These are phyloP conservation scores for Peromyscus maniculatus DNA, from an alignment of 2,113 vertebrate genomes.

Conservation along the genomic window DNA sequence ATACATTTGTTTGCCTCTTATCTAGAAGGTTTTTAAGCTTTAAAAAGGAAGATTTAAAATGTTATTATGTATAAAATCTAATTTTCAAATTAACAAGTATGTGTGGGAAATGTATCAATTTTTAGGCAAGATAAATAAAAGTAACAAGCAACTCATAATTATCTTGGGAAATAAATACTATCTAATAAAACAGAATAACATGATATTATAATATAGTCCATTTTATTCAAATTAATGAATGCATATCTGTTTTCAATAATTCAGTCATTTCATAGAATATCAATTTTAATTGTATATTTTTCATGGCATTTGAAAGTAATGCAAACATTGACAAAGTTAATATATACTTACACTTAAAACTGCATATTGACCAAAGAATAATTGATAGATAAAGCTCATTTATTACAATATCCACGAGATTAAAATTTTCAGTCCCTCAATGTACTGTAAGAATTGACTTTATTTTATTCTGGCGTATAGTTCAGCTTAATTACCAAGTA, in stretches of 20 bases:
- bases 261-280: neutral
- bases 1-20: neutral
- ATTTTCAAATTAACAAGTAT: neutral
- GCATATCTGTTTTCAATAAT: neutral
- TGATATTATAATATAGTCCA: neutral
- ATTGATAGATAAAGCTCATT: neutral
- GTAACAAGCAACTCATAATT: neutral
- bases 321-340: neutral
- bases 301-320: constrained; percentile 31
- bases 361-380: neutral
- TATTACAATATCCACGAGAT: neutral
- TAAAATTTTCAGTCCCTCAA: constrained; percentile 27
- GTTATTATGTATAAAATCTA: neutral
- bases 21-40: neutral
- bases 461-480: constrained; percentile 8
- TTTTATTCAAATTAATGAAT: neutral
- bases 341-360: neutral
- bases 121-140: neutral
- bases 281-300: neutral
- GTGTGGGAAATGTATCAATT: neutral
- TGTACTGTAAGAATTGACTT: neutral
- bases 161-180: neutral
- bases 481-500: constrained; percentile 56
- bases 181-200: neutral
- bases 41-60: neutral